phyloP scores from a whole-genome alignment of 2,113 vertebrate species.

The Halichoeres trimaculatus region DNA sequence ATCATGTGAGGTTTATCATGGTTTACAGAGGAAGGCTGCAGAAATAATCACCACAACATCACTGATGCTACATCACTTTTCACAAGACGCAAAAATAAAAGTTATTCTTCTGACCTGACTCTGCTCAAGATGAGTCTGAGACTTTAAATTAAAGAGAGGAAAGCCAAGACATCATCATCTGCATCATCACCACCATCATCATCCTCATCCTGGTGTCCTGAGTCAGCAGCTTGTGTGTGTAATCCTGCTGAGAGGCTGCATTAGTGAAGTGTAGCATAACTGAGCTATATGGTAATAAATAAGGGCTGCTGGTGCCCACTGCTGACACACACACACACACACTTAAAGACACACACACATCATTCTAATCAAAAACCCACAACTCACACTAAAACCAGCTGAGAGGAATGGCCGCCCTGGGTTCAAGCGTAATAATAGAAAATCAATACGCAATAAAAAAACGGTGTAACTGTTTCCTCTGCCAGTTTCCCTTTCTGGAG shows the following conservation, averaged over 20 bases:
- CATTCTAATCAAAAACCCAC: neutral
- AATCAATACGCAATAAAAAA: no score
- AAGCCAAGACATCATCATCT: neutral
- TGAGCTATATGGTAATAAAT: constrained; percentile 40
- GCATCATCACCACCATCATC: neutral
- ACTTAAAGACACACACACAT: constrained; percentile 20
- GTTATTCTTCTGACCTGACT: neutral
- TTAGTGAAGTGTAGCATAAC: constrained; percentile 28
- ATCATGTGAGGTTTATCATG: no score
- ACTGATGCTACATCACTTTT: no score
- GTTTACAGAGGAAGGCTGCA: no score
- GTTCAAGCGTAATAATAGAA: neutral
- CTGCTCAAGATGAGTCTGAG: neutral
- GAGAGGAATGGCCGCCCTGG: neutral
- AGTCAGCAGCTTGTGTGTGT: constrained; percentile 25
- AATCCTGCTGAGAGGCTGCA: constrained; percentile 30
- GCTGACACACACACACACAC: constrained; percentile 42
- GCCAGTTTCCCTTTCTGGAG: neutral
- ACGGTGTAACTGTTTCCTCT: no score
- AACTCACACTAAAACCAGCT: neutral
- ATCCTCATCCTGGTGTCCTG: neutral
- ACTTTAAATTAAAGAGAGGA: neutral
- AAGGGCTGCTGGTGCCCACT: constrained; percentile 34
- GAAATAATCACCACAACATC: no score
- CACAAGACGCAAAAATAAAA: no score